Evolutionary conservation across 2,888 invertebrate species (phyloP), one percentile per base, ranked within the genome.

Genomic region (Leptinotarsa juncta): DNA sequence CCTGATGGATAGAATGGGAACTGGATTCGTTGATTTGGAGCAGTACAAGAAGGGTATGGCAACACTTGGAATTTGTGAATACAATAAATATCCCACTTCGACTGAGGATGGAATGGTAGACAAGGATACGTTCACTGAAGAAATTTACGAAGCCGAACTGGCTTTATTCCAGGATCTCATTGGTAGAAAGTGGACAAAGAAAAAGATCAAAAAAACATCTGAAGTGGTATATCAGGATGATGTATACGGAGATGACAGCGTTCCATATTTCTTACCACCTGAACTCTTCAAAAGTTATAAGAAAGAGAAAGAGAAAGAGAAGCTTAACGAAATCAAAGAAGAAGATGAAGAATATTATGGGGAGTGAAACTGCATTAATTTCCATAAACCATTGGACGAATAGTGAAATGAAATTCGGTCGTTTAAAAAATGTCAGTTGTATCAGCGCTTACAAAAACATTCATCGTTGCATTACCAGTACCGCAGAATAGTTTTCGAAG

Each of bases 1-100:
- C 72, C 77, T 87, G 65, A 87, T 88, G 88, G 87, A 88, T 73
- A 81, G 83, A 66, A 84, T 87, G 83, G 80, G 83, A 51, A 82
- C 84, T n/a, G 87, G 86, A 3, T 85, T 78, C 74, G 84, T 88
- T 26, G 85, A 86, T 53, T 32, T 80, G 55, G 71, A 82, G 0
- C 87, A 87, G 73, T 88, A 87, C 75, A 76, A 80, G 71, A 83
- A 83, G 72, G 87, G 85, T 26, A 86, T 88, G 86, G 81, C 79
- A 12, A 87, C 87, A 3, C 76, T 88, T 14, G 87, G 87, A 14
- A 83, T 87, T 26, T 85, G 85, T 75, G 82, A 80, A 0, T 87
- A 79, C 77, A 85, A 87, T 74, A 79, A 81, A 66, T 77, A 81
- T 42, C 87, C 87, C 0, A 79, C 79, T 3, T 57, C 80, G 16